Conservation (phyloP, 2,113 vertebrate species). For the Solea senegalensis region DNA sequence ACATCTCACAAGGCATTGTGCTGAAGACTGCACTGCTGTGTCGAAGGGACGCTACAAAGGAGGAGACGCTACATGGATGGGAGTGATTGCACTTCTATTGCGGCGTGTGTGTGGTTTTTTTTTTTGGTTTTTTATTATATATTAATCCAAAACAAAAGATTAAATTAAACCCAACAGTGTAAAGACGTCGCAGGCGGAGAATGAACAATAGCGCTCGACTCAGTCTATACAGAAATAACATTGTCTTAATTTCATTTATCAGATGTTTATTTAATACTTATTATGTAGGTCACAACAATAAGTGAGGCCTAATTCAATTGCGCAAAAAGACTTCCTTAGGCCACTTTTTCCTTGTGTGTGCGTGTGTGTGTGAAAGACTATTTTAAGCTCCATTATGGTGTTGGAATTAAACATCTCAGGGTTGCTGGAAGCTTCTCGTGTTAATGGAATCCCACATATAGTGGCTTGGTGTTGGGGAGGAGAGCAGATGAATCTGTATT, state of each 20-base stretch:
- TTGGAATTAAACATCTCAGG: constrained; percentile 96
- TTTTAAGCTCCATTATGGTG: constrained; percentile 91
- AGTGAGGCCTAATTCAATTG: constrained; percentile 92
- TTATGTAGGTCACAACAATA: constrained; percentile 87
- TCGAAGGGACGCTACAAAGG: constrained; percentile 59
- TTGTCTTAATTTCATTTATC: constrained; percentile 95
- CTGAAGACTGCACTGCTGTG: constrained; percentile 54
- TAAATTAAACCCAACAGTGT: constrained; percentile 62
- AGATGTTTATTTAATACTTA: constrained; percentile 92
- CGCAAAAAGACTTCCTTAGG: constrained; percentile 90
- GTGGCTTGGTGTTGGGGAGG: constrained; percentile 74
- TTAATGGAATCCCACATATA: constrained; percentile 96
- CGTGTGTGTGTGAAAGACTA: constrained; percentile 86
- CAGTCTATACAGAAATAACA: constrained; percentile 78
- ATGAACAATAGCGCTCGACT: constrained; percentile 45
- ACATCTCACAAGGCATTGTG: constrained; percentile 66
- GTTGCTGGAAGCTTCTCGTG: constrained; percentile 92
- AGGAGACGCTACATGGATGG: constrained; percentile 45
- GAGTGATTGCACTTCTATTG: constrained; percentile 61
- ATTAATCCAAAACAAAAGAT: constrained; percentile 73
- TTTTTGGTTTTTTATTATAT: constrained; percentile 44
- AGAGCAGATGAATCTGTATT: constrained; percentile 99
- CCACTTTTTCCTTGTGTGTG: constrained; percentile 87
- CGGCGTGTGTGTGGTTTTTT: constrained; percentile 19
- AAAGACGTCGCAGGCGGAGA: constrained; percentile 41